Percentiles rank a stretch among this genome's conserved stretches.
These are phyloP conservation scores for Delphinus delphis DNA, from an alignment of 2,113 vertebrate genomes.

Conservation along the genomic window DNA sequence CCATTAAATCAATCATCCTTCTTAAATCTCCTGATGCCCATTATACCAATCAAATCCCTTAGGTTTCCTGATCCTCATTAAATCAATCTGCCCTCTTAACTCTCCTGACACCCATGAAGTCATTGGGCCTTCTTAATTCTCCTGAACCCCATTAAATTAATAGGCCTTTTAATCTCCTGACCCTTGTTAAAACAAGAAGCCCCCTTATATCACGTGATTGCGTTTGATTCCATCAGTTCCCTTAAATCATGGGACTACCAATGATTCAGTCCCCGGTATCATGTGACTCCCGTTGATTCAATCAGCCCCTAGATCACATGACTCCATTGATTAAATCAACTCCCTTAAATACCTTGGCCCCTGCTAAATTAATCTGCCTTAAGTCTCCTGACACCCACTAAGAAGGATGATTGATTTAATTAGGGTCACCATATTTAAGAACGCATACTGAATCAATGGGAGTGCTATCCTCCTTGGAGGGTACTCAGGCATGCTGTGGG, in stretches of 20 bases:
- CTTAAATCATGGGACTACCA: background rate
- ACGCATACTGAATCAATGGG: background rate
- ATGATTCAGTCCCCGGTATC: background rate
- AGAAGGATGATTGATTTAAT: background rate
- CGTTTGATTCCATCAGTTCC: background rate
- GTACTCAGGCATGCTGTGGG: no score
- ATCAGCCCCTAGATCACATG: background rate
- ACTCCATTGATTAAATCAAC: background rate
- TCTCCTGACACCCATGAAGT: background rate
- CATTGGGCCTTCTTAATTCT: background rate
- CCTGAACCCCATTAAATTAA: background rate
- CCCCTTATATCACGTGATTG: background rate
- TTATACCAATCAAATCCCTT: no score
- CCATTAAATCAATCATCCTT: no score
- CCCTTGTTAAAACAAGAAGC: background rate
- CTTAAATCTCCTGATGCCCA: no score
- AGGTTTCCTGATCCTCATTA: no score
- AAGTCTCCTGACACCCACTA: background rate
- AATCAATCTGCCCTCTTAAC: background rate
- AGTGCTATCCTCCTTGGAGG: background rate
- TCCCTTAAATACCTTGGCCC: background rate
- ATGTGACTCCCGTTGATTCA: background rate
- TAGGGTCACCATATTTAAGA: background rate
- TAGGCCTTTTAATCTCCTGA: background rate
- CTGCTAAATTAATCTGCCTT: background rate